Evolutionary conservation across 2,888 invertebrate genomes (phyloP).

Genomic region (Nycteola revayana): DNA sequence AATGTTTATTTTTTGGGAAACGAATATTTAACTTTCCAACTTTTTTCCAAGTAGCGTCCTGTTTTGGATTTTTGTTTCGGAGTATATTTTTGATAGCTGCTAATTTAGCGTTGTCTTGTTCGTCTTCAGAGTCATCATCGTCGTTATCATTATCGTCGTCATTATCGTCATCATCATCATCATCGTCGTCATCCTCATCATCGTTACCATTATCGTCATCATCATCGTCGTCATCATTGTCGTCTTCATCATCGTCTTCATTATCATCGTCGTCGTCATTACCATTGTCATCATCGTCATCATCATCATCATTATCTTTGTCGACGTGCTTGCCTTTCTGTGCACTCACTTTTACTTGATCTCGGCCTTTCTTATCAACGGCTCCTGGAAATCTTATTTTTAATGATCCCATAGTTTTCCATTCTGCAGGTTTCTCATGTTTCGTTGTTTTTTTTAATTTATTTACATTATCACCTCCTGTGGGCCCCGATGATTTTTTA

Average conservation of each 20-base stretch:
- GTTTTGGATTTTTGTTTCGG: slow-evolving; percentile 34
- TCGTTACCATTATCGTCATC: slow-evolving; percentile 61
- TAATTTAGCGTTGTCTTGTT: slow-evolving; percentile 55
- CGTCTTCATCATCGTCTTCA: slow-evolving; percentile 73
- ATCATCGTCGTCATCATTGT: slow-evolving; percentile 70
- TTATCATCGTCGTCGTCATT: slow-evolving; percentile 47
- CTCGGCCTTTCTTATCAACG: slow-evolving; percentile 24
- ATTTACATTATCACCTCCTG: slow-evolving; percentile 41
- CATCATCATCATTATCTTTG: slow-evolving; percentile 54
- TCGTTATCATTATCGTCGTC: slow-evolving; percentile 43
- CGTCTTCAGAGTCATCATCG: slow-evolving; percentile 56
- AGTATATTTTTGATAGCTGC: slow-evolving; percentile 37
- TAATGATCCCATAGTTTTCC: slow-evolving; percentile 60
- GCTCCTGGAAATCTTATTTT: slow-evolving; percentile 51
- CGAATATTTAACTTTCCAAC: slow-evolving; percentile 44
- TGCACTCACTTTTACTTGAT: slow-evolving; percentile 25
- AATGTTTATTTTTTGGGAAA: slow-evolving; percentile 32
- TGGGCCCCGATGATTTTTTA: slow-evolving; percentile 60
- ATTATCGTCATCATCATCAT: slow-evolving; percentile 64
- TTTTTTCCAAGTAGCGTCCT: slow-evolving; percentile 40
- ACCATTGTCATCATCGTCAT: slow-evolving; percentile 47
- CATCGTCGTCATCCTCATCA: slow-evolving; percentile 35
- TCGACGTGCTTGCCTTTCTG: slow-evolving; percentile 27
- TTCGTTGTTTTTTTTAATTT: slow-evolving; percentile 37
- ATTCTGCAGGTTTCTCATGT: slow-evolving; percentile 39